These are phyloP conservation scores for Zaprionus capensis DNA, from an alignment of 1,140 invertebrate genomes.

Conservation along the genomic window DNA sequence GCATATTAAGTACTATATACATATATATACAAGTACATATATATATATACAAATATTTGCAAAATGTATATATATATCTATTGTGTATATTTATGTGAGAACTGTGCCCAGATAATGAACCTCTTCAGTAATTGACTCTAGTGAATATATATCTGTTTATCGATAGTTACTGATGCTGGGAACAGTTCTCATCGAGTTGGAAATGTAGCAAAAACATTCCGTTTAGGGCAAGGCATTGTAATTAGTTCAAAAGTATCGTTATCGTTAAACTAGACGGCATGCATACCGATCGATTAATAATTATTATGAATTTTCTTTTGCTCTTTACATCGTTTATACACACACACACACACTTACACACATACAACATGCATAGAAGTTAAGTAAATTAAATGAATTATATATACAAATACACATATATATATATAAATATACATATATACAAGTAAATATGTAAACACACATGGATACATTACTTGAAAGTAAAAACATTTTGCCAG, in stretches of 20 bases:
- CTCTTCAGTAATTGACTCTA: slow-evolving; percentile 16
- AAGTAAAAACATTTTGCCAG: slow-evolving; percentile 12
- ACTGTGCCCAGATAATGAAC: slow-evolving; percentile 10
- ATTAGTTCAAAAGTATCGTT: slow-evolving; percentile 54
- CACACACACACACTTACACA: slow-evolving; percentile 26
- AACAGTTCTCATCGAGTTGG: slow-evolving; percentile 37
- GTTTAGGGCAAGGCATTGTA: slow-evolving; percentile 52
- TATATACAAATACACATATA: slow-evolving; percentile 47
- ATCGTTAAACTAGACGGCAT: slow-evolving; percentile 37
- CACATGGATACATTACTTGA: slow-evolving; percentile 19
- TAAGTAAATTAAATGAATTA: slow-evolving; percentile 75
- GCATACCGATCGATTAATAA: slow-evolving; percentile 56
- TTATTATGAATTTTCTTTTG: slow-evolving; percentile 49
- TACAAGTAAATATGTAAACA: slow-evolving; percentile 17
- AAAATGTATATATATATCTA: slow-evolving; percentile 10
- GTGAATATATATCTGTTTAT: slow-evolving; percentile 47
- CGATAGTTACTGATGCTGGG: slow-evolving; percentile 10
- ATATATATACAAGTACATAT: slow-evolving; percentile 1
- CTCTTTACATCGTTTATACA: slow-evolving; percentile 44
- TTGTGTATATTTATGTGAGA: slow-evolving; percentile 4
- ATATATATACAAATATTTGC: slow-evolving; percentile 11
- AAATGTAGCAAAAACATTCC: slow-evolving; percentile 66
- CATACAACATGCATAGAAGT: slow-evolving; percentile 53
- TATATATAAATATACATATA: slow-evolving; percentile 33
- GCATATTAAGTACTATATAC: slow-evolving; percentile 26